Evolutionary conservation across 2,888 invertebrate species (phyloP), one percentile per base, ranked within the genome.

Genomic region (Cordilura impudica): DNA sequence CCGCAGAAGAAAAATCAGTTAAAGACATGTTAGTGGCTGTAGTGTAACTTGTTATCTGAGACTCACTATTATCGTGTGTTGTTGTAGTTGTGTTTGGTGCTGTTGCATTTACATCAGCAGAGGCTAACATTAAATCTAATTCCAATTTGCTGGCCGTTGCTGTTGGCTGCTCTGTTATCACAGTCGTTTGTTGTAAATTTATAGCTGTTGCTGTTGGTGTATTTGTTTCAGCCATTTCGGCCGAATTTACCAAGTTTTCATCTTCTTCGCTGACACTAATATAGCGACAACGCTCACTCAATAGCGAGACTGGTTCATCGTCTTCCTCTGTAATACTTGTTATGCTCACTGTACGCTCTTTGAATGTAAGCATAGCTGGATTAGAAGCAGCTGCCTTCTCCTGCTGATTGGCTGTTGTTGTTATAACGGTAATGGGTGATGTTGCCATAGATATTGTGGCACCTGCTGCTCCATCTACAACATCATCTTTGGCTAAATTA

Each of bases 81-180:
- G 39, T 49, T 78, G 63, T 14, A 66, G 45, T 43, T 58, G 43
- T 43, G 4, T 63, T 76, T 81, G 79, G 75, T 78, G 78, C 83
- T 84, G 83, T 82, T 81, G 83, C 73, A 82, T 82, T 78, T 83
- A 84, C 83, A 83, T 86, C 85, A 83, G 85, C 85, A 85, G 86
- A 86, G 84, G 85, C 86, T 86, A 87, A 85, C 84, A 87, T 83
- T 84, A 86, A 82, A 81, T 87, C 85, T 82, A 86, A 82, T 81
- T 86, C 84, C 45, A 87, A 82, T 82, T 87, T 87, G 80, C 84
- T 86, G 75, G 88, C 85, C 82, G 88, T 86, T 83, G 88, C 85
- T 83, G 88, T 88, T 86, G 88, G 89, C 85, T 89, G 88, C 85
- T 88, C 89, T 85, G 88, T 88, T 88, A 88, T 88, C 88, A 88